Percentiles rank a stretch among this genome's conserved stretches.
Conservation (phyloP, 2,888 invertebrate species). For the Glyphotaelius pellucidus region DNA sequence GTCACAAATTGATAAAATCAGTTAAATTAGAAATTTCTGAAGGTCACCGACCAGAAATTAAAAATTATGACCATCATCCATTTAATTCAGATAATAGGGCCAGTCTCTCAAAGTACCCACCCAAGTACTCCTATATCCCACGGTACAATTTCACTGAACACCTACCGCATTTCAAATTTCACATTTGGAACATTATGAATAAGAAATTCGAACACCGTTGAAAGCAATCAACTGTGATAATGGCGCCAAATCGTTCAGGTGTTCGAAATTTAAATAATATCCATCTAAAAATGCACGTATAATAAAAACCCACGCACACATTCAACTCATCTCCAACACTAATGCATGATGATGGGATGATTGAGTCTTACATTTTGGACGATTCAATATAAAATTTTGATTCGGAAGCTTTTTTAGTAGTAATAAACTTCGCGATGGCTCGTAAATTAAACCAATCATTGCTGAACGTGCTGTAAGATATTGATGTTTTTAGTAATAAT, state of each 20-base stretch:
- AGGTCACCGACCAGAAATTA: neutral
- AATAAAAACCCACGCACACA: constrained; percentile 36
- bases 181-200: constrained; percentile 10
- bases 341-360: neutral
- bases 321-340: constrained; percentile 2
- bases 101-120: neutral
- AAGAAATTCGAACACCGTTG: constrained; percentile 37
- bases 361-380: constrained; percentile 18
- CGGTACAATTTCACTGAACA: neutral
- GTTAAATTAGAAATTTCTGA: neutral
- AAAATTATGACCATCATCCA: neutral
- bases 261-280: constrained; percentile 40
- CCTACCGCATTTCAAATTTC: constrained; percentile 7
- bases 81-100: neutral
- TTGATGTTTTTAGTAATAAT: neutral
- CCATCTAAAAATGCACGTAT: constrained; percentile 22
- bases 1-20: neutral
- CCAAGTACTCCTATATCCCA: neutral
- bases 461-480: neutral
- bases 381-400: neutral
- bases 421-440: constrained; percentile 6
- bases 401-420: constrained; percentile 40
- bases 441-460: constrained; percentile 30
- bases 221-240: constrained; percentile 44
- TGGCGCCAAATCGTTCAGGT: constrained; percentile 44